These are phyloP conservation scores for Listronotus oregonensis DNA, from an alignment of 1,140 invertebrate species.

Conservation along the genomic window DNA sequence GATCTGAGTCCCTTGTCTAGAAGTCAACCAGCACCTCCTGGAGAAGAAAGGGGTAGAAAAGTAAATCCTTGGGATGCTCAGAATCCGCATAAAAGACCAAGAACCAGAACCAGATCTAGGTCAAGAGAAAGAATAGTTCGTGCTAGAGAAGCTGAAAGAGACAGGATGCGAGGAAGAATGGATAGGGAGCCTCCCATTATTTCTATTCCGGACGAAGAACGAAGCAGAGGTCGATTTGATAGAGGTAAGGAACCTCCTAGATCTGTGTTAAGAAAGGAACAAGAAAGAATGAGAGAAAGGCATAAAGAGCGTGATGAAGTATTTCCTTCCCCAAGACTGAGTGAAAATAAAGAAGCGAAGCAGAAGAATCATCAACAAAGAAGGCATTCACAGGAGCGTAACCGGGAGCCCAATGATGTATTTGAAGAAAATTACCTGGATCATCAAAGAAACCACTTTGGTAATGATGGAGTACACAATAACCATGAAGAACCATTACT, in stretches of 20 bases:
- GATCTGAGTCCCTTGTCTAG: slow-evolving; percentile 20
- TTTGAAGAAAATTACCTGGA: slow-evolving; percentile 24
- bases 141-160: not conserved
- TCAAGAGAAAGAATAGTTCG: slow-evolving; percentile 1
- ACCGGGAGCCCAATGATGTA: not conserved
- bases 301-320: too few relatives aligned
- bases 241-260: too few relatives aligned
- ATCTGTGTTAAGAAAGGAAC: not conserved
- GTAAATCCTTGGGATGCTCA: not conserved
- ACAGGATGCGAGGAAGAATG: not conserved
- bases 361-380: not conserved
- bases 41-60: slow-evolving; percentile 14
- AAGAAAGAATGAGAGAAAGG: not conserved
- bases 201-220: not conserved
- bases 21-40: slow-evolving; percentile 15
- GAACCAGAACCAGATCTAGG: slow-evolving; percentile 16
- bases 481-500: slow-evolving; percentile 1
- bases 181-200: not conserved
- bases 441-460: not conserved
- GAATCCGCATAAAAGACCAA: not conserved
- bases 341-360: slow-evolving; percentile 4
- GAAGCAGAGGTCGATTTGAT: not conserved
- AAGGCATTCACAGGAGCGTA: not conserved
- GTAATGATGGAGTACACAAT: not conserved
- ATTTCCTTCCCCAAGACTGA: not conserved